Evolutionary conservation across 1,140 invertebrate genomes (phyloP).

Genomic region (Drosophila arizonae): DNA sequence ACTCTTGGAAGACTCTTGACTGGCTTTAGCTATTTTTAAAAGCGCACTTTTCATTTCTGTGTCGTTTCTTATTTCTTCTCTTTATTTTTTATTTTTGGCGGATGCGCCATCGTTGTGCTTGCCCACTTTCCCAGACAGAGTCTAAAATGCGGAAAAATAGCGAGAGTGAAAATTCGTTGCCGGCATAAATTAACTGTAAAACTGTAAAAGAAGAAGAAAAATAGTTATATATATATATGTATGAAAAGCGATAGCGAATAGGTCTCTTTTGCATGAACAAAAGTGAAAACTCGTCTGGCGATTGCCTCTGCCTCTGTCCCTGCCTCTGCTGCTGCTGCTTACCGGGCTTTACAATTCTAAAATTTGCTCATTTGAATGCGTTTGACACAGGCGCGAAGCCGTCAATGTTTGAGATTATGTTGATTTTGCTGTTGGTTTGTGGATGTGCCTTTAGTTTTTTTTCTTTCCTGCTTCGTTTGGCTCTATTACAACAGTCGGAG

Average conservation of each 20-base stretch:
- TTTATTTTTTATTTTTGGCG: slow-evolving; percentile 50
- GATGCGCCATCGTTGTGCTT: slow-evolving; percentile 45
- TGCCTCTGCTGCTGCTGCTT: not conserved
- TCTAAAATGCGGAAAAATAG: slow-evolving; percentile 67
- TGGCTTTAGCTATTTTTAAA: slow-evolving; percentile 61
- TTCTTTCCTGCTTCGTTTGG: not conserved
- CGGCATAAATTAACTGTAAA: slow-evolving; percentile 62
- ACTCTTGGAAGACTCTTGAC: slow-evolving; percentile 40
- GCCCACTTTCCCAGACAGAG: slow-evolving; percentile 51
- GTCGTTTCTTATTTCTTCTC: slow-evolving; percentile 23
- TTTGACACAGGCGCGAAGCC: slow-evolving; percentile 8
- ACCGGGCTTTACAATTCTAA: slow-evolving; percentile 28
- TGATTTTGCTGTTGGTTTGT: slow-evolving; percentile 3
- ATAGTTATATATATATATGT: slow-evolving; percentile 14
- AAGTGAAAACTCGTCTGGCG: slow-evolving; percentile 54
- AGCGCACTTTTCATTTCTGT: slow-evolving; percentile 55
- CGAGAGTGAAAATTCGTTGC: slow-evolving; percentile 67
- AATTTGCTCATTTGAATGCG: slow-evolving; percentile 32
- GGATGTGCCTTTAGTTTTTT: not conserved
- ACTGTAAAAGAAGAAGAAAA: slow-evolving; percentile 28
- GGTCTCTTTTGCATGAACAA: slow-evolving; percentile 53
- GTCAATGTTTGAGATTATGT: slow-evolving; percentile 17
- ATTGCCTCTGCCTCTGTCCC: not conserved
- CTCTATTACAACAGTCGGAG: slow-evolving; percentile 37
- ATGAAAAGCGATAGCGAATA: slow-evolving; percentile 53